Evolutionary conservation across 1,140 invertebrate species (phyloP).

Genomic region (Forficula auricularia): DNA sequence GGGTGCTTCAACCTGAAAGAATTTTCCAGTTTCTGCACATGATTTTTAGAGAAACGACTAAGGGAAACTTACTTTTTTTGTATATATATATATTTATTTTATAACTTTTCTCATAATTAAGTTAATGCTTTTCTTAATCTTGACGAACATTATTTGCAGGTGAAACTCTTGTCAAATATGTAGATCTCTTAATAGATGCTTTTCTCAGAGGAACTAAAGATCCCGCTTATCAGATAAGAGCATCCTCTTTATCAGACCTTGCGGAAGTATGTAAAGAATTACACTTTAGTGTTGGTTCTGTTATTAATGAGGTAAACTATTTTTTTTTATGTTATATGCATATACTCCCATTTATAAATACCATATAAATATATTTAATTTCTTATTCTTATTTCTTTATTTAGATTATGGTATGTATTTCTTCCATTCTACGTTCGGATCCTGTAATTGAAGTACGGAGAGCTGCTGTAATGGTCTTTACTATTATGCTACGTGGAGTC

Average conservation of each 20-base stretch:
- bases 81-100: no score
- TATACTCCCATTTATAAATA: not conserved
- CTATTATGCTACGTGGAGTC: constrained; percentile 51
- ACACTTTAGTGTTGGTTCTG: constrained; percentile 48
- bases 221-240: constrained; percentile 51
- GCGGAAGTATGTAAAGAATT: constrained; percentile 65
- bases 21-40: no score
- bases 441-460: constrained; percentile 48
- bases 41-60: no score
- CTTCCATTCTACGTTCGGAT: constrained; percentile 46
- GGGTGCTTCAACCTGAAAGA: no score
- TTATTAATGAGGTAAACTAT: constrained; percentile 48
- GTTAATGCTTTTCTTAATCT: no score
- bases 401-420: constrained; percentile 51
- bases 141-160: no score
- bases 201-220: constrained; percentile 51
- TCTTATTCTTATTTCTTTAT: constrained; percentile 13
- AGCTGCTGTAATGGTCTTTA: constrained; percentile 58
- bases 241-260: constrained; percentile 68
- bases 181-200: constrained; percentile 48
- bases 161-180: constrained; percentile 28
- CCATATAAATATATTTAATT: not conserved
- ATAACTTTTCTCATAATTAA: no score
- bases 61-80: no score
- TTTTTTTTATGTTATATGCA: constrained; percentile 2